These are phyloP conservation scores for Phyllopteryx taeniolatus DNA, from an alignment of 2,113 vertebrate genomes.

Conservation along the genomic window DNA sequence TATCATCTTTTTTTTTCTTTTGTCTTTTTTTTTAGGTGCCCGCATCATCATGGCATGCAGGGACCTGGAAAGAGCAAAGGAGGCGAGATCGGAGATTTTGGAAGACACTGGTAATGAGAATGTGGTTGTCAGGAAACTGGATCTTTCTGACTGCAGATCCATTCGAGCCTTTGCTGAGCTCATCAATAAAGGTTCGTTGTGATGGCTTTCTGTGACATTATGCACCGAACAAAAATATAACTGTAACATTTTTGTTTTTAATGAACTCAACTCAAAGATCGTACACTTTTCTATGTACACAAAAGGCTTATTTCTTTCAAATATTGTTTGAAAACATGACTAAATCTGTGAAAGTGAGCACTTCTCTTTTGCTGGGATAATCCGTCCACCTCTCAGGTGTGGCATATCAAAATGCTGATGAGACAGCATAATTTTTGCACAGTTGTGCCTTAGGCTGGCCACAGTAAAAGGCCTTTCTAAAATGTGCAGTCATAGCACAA, in stretches of 20 bases:
- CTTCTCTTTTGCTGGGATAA: too few relatives aligned
- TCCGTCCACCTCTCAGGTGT: too few relatives aligned
- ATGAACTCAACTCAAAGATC: too few relatives aligned
- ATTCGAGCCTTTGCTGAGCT: slow-evolving; percentile 71
- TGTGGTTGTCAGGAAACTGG: slow-evolving; percentile 69
- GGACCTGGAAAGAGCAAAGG: slow-evolving; percentile 73
- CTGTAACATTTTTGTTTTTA: neutral
- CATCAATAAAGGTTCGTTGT: slow-evolving; percentile 64
- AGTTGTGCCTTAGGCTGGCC: too few relatives aligned
- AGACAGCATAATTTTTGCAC: too few relatives aligned
- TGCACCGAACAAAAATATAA: neutral
- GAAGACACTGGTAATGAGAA: slow-evolving; percentile 73
- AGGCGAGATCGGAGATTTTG: slow-evolving; percentile 62
- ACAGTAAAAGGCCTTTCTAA: too few relatives aligned
- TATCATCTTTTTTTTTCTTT: neutral
- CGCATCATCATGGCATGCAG: slow-evolving; percentile 75
- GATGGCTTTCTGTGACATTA: neutral
- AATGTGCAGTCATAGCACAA: too few relatives aligned
- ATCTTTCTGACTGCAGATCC: slow-evolving; percentile 74
- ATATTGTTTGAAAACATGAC: too few relatives aligned
- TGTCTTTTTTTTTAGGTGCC: slow-evolving; percentile 59
- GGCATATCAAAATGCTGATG: too few relatives aligned
- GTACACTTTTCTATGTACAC: too few relatives aligned
- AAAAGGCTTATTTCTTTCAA: too few relatives aligned
- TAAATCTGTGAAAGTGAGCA: too few relatives aligned